Conservation (phyloP, 2,113 vertebrate genomes). For the Periophthalmus modestus region DNA sequence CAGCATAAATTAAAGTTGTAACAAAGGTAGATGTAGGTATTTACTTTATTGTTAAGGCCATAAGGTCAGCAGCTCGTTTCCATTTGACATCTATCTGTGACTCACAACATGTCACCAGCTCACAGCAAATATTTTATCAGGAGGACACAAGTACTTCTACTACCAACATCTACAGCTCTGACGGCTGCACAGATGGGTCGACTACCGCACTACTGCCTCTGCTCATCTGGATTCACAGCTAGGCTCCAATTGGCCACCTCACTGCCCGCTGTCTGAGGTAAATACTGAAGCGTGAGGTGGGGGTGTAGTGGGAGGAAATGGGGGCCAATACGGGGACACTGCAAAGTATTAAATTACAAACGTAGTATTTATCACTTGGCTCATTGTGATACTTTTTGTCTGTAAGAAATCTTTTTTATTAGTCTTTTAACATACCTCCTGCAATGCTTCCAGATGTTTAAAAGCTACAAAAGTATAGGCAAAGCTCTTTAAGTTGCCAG, state of each 20-base stretch:
- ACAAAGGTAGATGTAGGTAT: not conserved
- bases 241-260: slow-evolving; percentile 57
- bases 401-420: slow-evolving; percentile 43
- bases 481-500: slow-evolving; percentile 23
- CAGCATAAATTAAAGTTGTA: not conserved
- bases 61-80: not conserved
- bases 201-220: slow-evolving; percentile 13
- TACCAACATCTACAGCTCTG: not conserved
- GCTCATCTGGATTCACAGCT: slow-evolving; percentile 54
- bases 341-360: slow-evolving; percentile 64
- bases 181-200: slow-evolving; percentile 45
- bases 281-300: slow-evolving; percentile 29
- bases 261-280: slow-evolving; percentile 47
- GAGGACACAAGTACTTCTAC: slow-evolving; percentile 19
- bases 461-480: slow-evolving; percentile 18
- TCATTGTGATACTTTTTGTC: slow-evolving; percentile 35
- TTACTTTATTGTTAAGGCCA: slow-evolving; percentile 1
- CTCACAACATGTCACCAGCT: slow-evolving; percentile 37
- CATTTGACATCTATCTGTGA: slow-evolving; percentile 30
- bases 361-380: slow-evolving; percentile 5
- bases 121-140: slow-evolving; percentile 56
- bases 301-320: slow-evolving; percentile 49
- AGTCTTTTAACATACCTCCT: slow-evolving; percentile 64
- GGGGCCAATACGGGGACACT: slow-evolving; percentile 42
- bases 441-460: slow-evolving; percentile 71